phyloP scores from a whole-genome alignment of 1,140 invertebrate genomes.

The Anoplophora glabripennis region DNA sequence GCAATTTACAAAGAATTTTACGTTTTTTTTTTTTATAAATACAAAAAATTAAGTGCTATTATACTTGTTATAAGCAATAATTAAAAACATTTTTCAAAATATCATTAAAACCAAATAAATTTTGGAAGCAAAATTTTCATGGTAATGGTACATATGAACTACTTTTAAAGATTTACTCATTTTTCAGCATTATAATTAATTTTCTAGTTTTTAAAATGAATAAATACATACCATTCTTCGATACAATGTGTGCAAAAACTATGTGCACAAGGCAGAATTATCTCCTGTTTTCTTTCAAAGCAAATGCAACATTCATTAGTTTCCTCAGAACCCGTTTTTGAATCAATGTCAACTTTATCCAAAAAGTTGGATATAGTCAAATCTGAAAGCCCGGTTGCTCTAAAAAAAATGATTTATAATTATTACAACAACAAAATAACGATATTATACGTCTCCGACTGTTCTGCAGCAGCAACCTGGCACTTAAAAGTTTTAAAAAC shows the following conservation, averaged over 20 bases:
- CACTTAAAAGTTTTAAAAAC: constrained; percentile 53
- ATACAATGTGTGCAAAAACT: constrained; percentile 67
- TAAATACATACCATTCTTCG: constrained; percentile 57
- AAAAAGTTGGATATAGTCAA: constrained; percentile 30
- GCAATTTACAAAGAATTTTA: no score
- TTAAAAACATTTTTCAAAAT: no score
- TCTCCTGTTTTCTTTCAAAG: constrained; percentile 64
- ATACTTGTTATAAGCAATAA: no score
- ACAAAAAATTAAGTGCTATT: no score
- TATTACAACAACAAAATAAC: neutral
- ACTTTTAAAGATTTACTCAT: neutral
- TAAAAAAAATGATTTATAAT: neutral
- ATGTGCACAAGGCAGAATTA: constrained; percentile 66
- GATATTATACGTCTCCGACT: constrained; percentile 36
- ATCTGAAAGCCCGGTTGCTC: neutral
- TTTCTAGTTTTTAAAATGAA: no score
- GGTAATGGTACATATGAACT: neutral
- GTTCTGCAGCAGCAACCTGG: constrained; percentile 44
- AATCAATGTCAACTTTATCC: constrained; percentile 14
- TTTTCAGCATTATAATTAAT: no score
- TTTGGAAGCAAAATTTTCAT: no score
- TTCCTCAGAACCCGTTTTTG: constrained; percentile 20
- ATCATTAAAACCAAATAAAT: no score
- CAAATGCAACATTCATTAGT: constrained; percentile 67
- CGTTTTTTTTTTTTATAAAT: no score